These are phyloP conservation scores for Lordiphosa stackelbergi DNA, from an alignment of 1,140 invertebrate species.

Conservation along the genomic window DNA sequence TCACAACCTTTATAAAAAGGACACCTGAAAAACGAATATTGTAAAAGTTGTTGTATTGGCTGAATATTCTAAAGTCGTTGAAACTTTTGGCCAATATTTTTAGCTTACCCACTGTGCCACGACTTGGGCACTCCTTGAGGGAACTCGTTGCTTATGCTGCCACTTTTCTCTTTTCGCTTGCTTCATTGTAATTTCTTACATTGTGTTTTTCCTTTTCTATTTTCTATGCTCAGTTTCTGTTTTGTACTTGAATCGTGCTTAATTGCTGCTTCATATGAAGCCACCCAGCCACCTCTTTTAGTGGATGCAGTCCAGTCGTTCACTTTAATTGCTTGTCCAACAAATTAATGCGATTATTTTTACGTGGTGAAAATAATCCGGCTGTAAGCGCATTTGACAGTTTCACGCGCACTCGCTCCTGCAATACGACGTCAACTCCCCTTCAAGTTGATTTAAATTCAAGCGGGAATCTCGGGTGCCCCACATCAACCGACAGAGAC, in stretches of 20 bases:
- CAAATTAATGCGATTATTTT: conserved; percentile 62
- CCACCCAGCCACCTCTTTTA: neutral
- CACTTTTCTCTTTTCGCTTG: conserved; percentile 18
- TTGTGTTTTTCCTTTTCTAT: conserved; percentile 40
- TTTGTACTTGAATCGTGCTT: conserved; percentile 33
- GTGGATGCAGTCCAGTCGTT: conserved; percentile 22
- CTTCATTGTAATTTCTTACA: conserved; percentile 30
- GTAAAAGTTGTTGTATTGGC: no score
- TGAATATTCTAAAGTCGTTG: no score
- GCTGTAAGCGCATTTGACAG: conserved; percentile 54
- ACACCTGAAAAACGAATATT: no score
- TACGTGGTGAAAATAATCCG: conserved; percentile 56
- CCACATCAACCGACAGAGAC: neutral
- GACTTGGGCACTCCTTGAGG: conserved; percentile 26
- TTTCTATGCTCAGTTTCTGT: conserved; percentile 27
- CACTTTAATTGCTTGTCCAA: conserved; percentile 53
- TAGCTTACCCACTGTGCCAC: neutral
- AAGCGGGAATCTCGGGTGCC: neutral
- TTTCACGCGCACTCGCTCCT: conserved; percentile 39
- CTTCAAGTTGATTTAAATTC: conserved; percentile 20
- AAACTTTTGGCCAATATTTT: no score
- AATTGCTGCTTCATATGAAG: conserved; percentile 11
- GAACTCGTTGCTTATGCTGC: conserved; percentile 35
- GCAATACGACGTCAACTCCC: conserved; percentile 17
- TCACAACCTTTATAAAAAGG: no score